Conservation (phyloP, 2,113 vertebrate genomes). For the Petromus typicus region DNA sequence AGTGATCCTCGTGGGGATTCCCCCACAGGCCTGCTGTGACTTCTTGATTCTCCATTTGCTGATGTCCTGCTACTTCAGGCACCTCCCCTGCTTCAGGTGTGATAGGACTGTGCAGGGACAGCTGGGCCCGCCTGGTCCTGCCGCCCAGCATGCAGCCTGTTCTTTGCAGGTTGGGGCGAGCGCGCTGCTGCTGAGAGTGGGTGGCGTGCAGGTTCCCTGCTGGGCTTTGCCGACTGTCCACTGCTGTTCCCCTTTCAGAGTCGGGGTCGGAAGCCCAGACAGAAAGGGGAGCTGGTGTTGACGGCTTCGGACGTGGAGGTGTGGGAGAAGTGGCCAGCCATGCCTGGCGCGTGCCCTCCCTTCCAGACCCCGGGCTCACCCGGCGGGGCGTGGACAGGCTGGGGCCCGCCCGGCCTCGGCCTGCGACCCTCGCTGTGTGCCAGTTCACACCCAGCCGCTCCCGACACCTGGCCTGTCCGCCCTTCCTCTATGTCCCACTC, state of each 20-base stretch:
- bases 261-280: background rate
- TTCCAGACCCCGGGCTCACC: background rate
- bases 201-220: background rate
- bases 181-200: background rate
- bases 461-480: background rate
- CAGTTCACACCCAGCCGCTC: fast-evolving
- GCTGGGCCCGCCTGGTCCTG: background rate
- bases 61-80: background rate
- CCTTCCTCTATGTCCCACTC: background rate
- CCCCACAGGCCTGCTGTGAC: background rate
- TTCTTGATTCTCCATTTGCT: background rate
- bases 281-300: background rate
- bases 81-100: background rate
- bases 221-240: background rate
- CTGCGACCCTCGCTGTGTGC: background rate
- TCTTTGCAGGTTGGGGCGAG: background rate
- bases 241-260: background rate
- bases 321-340: background rate
- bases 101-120: background rate
- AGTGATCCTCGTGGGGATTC: background rate
- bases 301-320: background rate
- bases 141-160: no score
- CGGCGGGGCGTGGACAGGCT: background rate
- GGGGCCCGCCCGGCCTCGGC: background rate
- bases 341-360: background rate